Percentiles rank a stretch among this genome's conserved stretches.
Conservation (phyloP, 2,113 vertebrate species). For the Antigone vipio region DNA sequence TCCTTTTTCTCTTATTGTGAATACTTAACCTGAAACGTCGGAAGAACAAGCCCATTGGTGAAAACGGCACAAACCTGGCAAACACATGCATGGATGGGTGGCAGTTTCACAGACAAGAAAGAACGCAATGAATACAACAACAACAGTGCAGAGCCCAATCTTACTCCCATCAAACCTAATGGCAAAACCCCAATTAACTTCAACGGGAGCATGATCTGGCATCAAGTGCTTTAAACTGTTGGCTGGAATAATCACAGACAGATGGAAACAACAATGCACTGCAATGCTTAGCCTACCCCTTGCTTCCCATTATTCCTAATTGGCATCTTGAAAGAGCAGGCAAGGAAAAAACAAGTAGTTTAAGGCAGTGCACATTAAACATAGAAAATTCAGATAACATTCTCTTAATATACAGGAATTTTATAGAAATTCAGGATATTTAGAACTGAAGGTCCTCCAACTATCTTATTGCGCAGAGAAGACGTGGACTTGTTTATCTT, state of each 20-base stretch:
- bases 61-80: conserved; percentile 72
- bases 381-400: conserved; percentile 74
- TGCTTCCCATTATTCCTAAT: conserved; percentile 85
- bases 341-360: conserved; percentile 77
- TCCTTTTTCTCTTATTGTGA: conserved; percentile 54
- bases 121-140: conserved; percentile 62
- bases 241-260: conserved; percentile 78
- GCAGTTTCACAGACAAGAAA: conserved; percentile 66
- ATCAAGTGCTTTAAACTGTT: conserved; percentile 59
- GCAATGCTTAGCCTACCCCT: conserved; percentile 83
- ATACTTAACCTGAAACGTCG: conserved; percentile 70
- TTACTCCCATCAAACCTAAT: conserved; percentile 59
- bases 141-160: conserved; percentile 50
- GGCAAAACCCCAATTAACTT: conserved; percentile 54
- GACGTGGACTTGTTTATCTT: conserved; percentile 4
- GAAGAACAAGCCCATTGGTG: conserved; percentile 65
- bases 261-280: conserved; percentile 76
- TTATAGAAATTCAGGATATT: conserved; percentile 31
- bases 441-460: conserved; percentile 35
- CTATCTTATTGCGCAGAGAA: conserved; percentile 35
- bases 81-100: conserved; percentile 78
- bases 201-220: conserved; percentile 59
- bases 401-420: conserved; percentile 38
- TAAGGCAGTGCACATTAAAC: conserved; percentile 76
- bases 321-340: conserved; percentile 83